Evolutionary conservation across 2,113 vertebrate species (phyloP).

Genomic region (Macrotus californicus): DNA sequence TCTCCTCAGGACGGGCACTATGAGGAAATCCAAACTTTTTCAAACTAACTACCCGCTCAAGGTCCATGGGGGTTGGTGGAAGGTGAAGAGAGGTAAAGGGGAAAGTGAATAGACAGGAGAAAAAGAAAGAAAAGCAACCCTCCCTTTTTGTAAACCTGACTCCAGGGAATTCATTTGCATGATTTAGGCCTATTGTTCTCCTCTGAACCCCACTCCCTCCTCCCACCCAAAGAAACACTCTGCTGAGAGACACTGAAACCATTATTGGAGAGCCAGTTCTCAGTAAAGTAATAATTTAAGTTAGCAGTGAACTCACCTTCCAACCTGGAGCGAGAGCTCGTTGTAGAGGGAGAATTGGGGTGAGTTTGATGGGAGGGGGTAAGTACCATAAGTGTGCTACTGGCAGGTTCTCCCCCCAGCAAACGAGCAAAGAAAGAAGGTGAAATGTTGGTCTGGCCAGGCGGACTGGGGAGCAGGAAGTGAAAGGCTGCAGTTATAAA

Average conservation of each 20-base stretch:
- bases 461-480: slow-evolving; percentile 84
- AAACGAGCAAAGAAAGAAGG: slow-evolving; percentile 88
- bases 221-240: background rate
- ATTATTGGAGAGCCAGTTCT: slow-evolving; percentile 4
- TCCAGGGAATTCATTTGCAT: slow-evolving; percentile 66
- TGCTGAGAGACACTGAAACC: background rate
- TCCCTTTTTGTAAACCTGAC: slow-evolving; percentile 41
- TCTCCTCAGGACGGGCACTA: background rate
- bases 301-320: slow-evolving; percentile 86
- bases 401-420: slow-evolving; percentile 68
- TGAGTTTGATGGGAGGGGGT: slow-evolving; percentile 77
- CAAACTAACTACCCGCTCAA: background rate
- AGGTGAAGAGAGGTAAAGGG: slow-evolving; percentile 6
- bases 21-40: slow-evolving; percentile 43
- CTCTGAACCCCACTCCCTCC: background rate
- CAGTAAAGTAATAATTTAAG: slow-evolving; percentile 47
- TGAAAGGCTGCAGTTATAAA: slow-evolving; percentile 92
- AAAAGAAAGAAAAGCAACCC: background rate
- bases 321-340: slow-evolving; percentile 78
- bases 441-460: slow-evolving; percentile 85
- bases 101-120: background rate
- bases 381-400: slow-evolving; percentile 79
- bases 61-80: background rate
- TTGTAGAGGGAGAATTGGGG: slow-evolving; percentile 80
- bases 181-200: slow-evolving; percentile 60